Percentiles rank a stretch among this genome's conserved stretches.
Conservation (phyloP, 2,113 vertebrate species). For the Lepisosteus oculatus region DNA sequence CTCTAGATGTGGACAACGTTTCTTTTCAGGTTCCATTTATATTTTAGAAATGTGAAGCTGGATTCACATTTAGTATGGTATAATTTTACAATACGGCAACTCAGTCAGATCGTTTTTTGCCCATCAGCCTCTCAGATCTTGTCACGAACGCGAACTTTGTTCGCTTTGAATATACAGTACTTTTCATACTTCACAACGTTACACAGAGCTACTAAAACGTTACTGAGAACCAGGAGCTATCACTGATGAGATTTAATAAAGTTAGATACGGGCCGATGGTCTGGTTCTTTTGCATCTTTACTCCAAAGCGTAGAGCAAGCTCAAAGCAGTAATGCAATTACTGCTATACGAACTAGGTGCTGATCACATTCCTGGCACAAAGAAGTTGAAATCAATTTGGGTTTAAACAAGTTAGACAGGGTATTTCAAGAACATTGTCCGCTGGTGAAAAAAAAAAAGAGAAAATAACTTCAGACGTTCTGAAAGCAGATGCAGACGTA, state of each 20-base stretch:
- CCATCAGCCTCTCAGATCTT: not conserved
- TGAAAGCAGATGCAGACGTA: conserved; percentile 65
- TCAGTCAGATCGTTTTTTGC: too few species aligned
- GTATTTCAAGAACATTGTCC: conserved; percentile 25
- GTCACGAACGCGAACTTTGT: conserved; percentile 32
- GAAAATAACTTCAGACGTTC: conserved; percentile 53
- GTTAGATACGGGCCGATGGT: conserved; percentile 61
- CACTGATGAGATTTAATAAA: conserved; percentile 61
- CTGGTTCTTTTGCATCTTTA: conserved; percentile 40
- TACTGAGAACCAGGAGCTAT: conserved; percentile 9
- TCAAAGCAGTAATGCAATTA: conserved; percentile 75
- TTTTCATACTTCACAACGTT: conserved; percentile 42
- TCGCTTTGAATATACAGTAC: conserved; percentile 55
- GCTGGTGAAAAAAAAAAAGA: conserved; percentile 46
- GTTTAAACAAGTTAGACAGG: conserved; percentile 51
- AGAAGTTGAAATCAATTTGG: conserved; percentile 47
- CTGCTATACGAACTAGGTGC: conserved; percentile 48
- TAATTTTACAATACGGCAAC: too few species aligned
- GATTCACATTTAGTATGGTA: too few species aligned
- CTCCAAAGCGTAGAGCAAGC: conserved; percentile 38
- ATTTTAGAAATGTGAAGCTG: too few species aligned
- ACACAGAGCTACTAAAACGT: conserved; percentile 21
- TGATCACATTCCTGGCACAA: conserved; percentile 77
- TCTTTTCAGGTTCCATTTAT: too few species aligned
- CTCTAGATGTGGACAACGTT: too few species aligned